phyloP scores from a whole-genome alignment of 2,797 vertebrate species.

The Triplophysa yarkandensis region DNA sequence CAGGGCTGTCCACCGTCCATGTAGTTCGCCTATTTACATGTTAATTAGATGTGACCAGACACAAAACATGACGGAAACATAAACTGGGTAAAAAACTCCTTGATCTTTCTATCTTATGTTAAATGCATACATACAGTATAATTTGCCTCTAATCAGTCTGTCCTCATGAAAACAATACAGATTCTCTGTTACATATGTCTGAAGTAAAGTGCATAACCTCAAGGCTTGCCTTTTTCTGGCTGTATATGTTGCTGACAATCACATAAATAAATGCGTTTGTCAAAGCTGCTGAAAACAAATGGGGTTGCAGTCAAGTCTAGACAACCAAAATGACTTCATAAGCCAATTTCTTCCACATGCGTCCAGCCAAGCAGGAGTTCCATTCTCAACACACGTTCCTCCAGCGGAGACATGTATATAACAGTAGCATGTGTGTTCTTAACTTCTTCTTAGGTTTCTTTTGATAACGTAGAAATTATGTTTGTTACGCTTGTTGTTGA shows the following conservation, averaged over 20 bases:
- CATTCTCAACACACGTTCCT: slow-evolving; percentile 11
- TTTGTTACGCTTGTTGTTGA: neutral
- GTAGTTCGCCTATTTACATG: slow-evolving; percentile 6
- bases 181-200: neutral
- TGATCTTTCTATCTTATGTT: neutral
- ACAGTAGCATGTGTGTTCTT: neutral
- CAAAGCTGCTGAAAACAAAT: slow-evolving; percentile 51
- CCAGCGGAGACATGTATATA: slow-evolving; percentile 1
- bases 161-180: neutral
- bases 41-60: slow-evolving; percentile 24
- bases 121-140: neutral
- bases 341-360: slow-evolving; percentile 38
- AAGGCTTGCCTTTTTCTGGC: slow-evolving; percentile 25
- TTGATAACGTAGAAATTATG: neutral
- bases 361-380: slow-evolving; percentile 17
- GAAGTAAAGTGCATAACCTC: neutral
- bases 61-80: slow-evolving; percentile 30
- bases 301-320: slow-evolving; percentile 55
- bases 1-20: neutral
- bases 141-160: neutral
- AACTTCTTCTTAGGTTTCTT: neutral
- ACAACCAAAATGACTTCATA: slow-evolving; percentile 53
- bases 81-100: slow-evolving; percentile 22
- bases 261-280: slow-evolving; percentile 55
- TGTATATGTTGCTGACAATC: slow-evolving; percentile 15